Conservation (phyloP, 2,113 vertebrate species). For the Aptenodytes forsteri region DNA sequence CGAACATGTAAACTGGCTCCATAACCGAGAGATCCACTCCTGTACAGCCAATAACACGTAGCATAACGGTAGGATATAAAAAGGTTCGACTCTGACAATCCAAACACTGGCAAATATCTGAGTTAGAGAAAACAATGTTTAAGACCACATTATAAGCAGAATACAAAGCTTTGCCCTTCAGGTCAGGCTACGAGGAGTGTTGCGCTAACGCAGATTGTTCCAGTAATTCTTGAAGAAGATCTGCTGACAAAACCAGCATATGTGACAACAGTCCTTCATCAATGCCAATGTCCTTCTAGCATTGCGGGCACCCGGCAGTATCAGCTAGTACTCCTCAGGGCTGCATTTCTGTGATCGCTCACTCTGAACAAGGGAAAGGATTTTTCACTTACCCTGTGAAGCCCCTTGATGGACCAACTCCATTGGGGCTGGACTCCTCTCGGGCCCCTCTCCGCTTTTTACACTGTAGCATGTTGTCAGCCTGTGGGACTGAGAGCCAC, state of each 20-base stretch:
- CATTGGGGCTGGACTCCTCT: not conserved
- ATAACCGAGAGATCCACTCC: not conserved
- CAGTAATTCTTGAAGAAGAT: not conserved
- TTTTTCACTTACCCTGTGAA: not conserved
- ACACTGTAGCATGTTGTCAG: not conserved
- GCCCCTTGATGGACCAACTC: not conserved
- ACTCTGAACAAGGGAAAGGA: not conserved
- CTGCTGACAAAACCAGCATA: not conserved
- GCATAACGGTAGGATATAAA: not conserved
- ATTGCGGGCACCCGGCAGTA: accelerated
- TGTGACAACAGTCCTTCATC: not conserved
- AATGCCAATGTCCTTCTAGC: not conserved
- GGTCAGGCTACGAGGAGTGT: accelerated
- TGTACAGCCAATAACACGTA: accelerated
- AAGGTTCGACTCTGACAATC: not conserved
- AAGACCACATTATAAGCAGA: accelerated
- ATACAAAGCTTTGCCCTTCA: not conserved
- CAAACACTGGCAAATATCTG: not conserved
- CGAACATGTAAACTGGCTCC: not conserved
- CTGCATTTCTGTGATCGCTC: not conserved
- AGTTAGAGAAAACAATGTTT: not conserved
- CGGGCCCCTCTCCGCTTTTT: not conserved
- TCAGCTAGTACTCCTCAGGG: not conserved
- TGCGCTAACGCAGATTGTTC: not conserved
- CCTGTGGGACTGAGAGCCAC: not conserved